These are phyloP conservation scores for Gymnothorax javanicus DNA, from an alignment of 2,797 vertebrate species.

Conservation along the genomic window DNA sequence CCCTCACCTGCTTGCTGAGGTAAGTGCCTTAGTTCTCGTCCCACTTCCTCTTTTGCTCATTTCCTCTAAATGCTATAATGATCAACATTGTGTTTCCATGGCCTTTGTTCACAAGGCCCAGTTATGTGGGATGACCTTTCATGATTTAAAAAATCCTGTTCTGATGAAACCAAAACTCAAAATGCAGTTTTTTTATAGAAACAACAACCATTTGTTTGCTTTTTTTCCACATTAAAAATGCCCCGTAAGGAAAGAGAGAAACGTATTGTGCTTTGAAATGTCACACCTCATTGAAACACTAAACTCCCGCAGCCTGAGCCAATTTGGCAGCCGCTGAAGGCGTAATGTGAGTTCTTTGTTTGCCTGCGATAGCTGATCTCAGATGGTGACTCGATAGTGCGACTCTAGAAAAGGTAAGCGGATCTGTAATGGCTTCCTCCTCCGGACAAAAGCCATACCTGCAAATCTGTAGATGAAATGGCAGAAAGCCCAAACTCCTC, in stretches of 20 bases:
- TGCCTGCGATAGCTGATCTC: constrained; percentile 32
- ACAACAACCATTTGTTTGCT: constrained; percentile 24
- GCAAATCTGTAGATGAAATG: constrained; percentile 32
- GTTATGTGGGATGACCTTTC: not conserved
- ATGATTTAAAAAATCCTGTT: not conserved
- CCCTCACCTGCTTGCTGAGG: not conserved
- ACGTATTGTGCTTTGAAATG: constrained; percentile 35
- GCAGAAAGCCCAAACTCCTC: constrained; percentile 29
- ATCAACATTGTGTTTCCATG: not conserved
- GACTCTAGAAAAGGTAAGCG: constrained; percentile 36
- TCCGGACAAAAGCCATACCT: constrained; percentile 38
- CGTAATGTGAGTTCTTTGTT: constrained; percentile 39
- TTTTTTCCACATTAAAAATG: constrained; percentile 32
- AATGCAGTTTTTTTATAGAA: constrained; percentile 11
- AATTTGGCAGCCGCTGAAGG: constrained; percentile 8
- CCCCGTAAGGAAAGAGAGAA: constrained; percentile 33
- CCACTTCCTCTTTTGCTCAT: not conserved
- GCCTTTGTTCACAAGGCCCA: not conserved
- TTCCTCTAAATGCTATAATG: not conserved
- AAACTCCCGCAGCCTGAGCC: constrained; percentile 13
- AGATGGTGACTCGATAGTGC: constrained; percentile 21
- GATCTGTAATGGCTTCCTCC: constrained; percentile 36
- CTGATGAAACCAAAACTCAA: not conserved
- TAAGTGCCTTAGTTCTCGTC: not conserved
- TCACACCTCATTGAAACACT: constrained; percentile 38